Evolutionary conservation across 2,888 invertebrate genomes (phyloP).

Genomic region (Mycalesis mineus): DNA sequence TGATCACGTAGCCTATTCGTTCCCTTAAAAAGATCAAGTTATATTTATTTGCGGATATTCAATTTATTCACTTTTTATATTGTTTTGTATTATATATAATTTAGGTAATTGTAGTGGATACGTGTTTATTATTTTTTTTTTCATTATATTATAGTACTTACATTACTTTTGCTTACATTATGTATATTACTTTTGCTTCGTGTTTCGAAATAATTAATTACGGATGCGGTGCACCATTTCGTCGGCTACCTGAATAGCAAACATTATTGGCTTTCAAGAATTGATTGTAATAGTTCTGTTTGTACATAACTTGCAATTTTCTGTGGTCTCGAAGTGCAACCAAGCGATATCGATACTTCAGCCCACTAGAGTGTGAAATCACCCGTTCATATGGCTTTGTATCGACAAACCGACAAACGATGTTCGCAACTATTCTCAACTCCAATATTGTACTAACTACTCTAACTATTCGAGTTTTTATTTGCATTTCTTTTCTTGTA

Average conservation of each 20-base stretch:
- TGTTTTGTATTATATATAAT: too few relatives aligned
- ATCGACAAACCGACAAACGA: slow-evolving; percentile 55
- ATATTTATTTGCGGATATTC: too few relatives aligned
- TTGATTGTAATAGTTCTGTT: slow-evolving; percentile 19
- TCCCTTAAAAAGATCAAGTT: too few relatives aligned
- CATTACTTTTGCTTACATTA: too few relatives aligned
- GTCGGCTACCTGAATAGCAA: slow-evolving; percentile 7
- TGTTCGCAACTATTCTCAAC: slow-evolving; percentile 22
- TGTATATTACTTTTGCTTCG: not conserved
- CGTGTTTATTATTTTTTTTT: too few relatives aligned
- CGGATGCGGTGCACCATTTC: slow-evolving; percentile 7
- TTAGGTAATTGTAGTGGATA: too few relatives aligned
- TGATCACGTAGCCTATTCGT: too few relatives aligned
- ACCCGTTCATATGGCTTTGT: slow-evolving; percentile 50
- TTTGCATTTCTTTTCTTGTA: slow-evolving; percentile 2
- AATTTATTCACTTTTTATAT: too few relatives aligned
- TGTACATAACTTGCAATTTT: slow-evolving; percentile 43
- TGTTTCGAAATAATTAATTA: slow-evolving; percentile 4
- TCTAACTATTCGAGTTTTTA: slow-evolving; percentile 32
- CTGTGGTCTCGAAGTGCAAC: slow-evolving; percentile 58
- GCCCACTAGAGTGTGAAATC: slow-evolving; percentile 67
- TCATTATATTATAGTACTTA: too few relatives aligned
- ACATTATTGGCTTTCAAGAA: slow-evolving; percentile 16
- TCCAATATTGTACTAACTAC: slow-evolving; percentile 19
- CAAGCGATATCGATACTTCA: slow-evolving; percentile 44